A percentile compares a stretch with the other conserved stretches of the same genome.
Evolutionary conservation across 92 coral and sea anemone species (phyloP).

Genomic region (Zoanthus sansibaricus): DNA sequence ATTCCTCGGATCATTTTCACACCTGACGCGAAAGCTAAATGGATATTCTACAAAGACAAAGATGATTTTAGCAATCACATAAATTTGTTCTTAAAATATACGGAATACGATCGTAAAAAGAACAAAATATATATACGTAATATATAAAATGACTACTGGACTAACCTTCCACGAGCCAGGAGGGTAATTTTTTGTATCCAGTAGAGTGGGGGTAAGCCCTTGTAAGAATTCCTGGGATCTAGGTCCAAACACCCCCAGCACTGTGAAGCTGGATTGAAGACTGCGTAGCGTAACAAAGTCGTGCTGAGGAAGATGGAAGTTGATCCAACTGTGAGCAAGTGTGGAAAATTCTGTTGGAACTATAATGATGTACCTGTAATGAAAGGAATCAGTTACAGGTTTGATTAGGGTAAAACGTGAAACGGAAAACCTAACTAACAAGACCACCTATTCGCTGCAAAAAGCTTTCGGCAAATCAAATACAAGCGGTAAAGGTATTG

Average conservation of each 20-base stretch:
- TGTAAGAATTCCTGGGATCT: constrained; percentile 27
- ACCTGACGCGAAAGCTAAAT: constrained; percentile 32
- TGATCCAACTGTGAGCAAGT: constrained; percentile 17
- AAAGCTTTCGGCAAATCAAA: no score
- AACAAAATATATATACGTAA: no score
- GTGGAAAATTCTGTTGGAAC: constrained; percentile 25
- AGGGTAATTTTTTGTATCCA: constrained; percentile 4
- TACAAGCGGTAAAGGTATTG: no score
- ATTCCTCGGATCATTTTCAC: constrained; percentile 20
- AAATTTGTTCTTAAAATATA: no score
- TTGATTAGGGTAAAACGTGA: no score
- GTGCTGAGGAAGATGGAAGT: constrained; percentile 15
- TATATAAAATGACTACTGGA: background rate
- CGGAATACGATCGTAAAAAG: no score
- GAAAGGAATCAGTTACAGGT: no score
- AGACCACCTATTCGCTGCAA: no score
- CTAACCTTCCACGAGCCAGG: constrained; percentile 22
- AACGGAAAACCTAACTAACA: no score
- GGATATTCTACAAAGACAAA: background rate
- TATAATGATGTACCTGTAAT: background rate
- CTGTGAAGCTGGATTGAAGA: constrained; percentile 25
- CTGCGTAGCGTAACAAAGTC: constrained; percentile 29
- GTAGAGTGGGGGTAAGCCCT: constrained; percentile 12
- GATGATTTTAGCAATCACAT: background rate
- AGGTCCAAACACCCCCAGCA: constrained; percentile 33